Percentiles rank a stretch among this genome's conserved stretches.
Conservation (phyloP, 1,140 invertebrate genomes). For the Halesus radiatus region DNA sequence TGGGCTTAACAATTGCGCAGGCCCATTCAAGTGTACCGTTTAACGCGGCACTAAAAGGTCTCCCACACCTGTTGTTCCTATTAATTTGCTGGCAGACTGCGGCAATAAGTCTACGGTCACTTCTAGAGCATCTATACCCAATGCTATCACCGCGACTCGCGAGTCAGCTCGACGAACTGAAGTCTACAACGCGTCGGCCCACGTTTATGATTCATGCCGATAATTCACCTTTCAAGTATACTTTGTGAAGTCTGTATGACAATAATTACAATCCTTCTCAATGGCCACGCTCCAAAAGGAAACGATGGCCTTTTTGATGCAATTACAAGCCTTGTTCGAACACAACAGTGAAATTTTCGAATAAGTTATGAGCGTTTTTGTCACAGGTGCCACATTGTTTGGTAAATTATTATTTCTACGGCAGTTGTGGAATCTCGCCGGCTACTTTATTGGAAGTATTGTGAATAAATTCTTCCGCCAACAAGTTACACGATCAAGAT, state of each 20-base stretch:
- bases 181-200: conserved; percentile 46
- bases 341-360: conserved; percentile 15
- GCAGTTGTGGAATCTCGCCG: background rate
- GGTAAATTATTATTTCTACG: background rate
- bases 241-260: conserved; percentile 24
- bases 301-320: conserved; percentile 33
- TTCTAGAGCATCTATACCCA: conserved; percentile 39
- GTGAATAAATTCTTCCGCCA: background rate
- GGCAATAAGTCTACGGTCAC: conserved; percentile 38
- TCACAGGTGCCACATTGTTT: conserved; percentile 27
- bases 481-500: background rate
- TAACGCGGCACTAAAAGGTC: conserved; percentile 4
- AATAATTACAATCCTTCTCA: conserved; percentile 16
- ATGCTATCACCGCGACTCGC: conserved; percentile 3
- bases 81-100: conserved; percentile 35
- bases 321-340: conserved; percentile 22
- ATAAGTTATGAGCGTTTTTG: conserved; percentile 12
- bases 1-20: no score
- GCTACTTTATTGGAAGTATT: background rate
- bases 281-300: conserved; percentile 12
- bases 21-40: no score
- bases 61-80: conserved; percentile 41
- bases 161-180: conserved; percentile 14
- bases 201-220: conserved; percentile 52
- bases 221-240: conserved; percentile 35